These are phyloP conservation scores for Plumapathes pennacea DNA, from an alignment of 92 coral and sea anemone genomes.

Conservation along the genomic window DNA sequence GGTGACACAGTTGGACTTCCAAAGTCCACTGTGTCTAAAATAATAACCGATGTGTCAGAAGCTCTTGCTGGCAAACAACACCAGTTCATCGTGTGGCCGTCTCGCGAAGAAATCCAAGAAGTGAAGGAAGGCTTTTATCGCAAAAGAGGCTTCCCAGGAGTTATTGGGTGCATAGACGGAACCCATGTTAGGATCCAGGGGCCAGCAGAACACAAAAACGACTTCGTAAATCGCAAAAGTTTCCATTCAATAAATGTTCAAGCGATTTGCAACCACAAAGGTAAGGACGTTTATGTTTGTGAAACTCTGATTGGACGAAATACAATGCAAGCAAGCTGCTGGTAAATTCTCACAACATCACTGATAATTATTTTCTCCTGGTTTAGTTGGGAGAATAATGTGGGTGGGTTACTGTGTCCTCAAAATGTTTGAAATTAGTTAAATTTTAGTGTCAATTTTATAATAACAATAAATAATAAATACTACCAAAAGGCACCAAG, in stretches of 20 bases:
- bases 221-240: slow-evolving; percentile 5
- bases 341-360: too few relatives aligned
- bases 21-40: slow-evolving; percentile 2
- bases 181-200: background rate
- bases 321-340: too few relatives aligned
- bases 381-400: too few relatives aligned
- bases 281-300: too few relatives aligned
- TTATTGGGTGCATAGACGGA: too few relatives aligned
- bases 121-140: slow-evolving; percentile 1
- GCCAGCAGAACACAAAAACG: slow-evolving; percentile 6
- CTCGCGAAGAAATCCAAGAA: slow-evolving; percentile 7
- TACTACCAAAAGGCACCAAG: too few relatives aligned
- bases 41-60: background rate
- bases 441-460: too few relatives aligned
- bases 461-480: too few relatives aligned
- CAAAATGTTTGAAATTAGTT: too few relatives aligned
- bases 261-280: slow-evolving; percentile 24
- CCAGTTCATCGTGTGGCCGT: slow-evolving; percentile 1
- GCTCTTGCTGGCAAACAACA: slow-evolving; percentile 1
- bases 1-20: background rate
- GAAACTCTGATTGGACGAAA: too few relatives aligned
- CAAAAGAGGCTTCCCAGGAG: slow-evolving; percentile 15
- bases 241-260: slow-evolving; percentile 10
- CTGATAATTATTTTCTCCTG: too few relatives aligned
- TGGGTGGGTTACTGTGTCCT: too few relatives aligned